A percentile compares a stretch with the other conserved stretches of the same genome.
phyloP scores from a whole-genome alignment of 2,888 invertebrate genomes.

The Zonitis immaculata region DNA sequence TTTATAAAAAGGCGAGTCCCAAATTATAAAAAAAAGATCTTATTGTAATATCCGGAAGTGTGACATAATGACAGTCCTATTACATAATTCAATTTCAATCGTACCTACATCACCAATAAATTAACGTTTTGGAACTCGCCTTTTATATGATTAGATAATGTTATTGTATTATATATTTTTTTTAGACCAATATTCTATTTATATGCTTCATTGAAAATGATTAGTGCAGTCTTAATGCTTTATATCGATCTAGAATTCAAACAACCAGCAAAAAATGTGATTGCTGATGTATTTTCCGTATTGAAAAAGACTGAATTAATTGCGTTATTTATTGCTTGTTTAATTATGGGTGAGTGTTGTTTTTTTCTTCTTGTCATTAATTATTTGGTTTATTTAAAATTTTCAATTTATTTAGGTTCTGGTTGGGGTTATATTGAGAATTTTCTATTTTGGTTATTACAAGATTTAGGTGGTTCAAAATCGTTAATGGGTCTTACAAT shows the following conservation, averaged over 20 bases:
- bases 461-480: conserved; percentile 70
- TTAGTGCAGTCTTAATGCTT: conserved; percentile 64
- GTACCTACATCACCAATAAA: no score
- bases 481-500: conserved; percentile 77
- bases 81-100: no score
- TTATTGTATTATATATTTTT: conserved; percentile 9
- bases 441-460: conserved; percentile 74
- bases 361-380: not conserved
- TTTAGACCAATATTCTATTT: conserved; percentile 72
- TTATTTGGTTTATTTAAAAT: not conserved
- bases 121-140: no score
- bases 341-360: conserved; percentile 61
- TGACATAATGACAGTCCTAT: no score
- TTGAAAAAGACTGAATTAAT: conserved; percentile 66
- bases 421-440: conserved; percentile 83
- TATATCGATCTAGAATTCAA: conserved; percentile 73
- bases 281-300: conserved; percentile 64
- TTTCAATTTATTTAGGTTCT: conserved; percentile 53
- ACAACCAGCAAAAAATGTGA: conserved; percentile 64
- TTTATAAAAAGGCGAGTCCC: no score
- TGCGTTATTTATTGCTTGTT: conserved; percentile 66
- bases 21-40: no score
- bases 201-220: conserved; percentile 65
- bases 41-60: no score
- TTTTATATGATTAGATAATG: no score